Evolutionary conservation across 92 coral and sea anemone species (phyloP), one percentile per base, ranked within the genome.

Genomic region (Meandrina meandrites): DNA sequence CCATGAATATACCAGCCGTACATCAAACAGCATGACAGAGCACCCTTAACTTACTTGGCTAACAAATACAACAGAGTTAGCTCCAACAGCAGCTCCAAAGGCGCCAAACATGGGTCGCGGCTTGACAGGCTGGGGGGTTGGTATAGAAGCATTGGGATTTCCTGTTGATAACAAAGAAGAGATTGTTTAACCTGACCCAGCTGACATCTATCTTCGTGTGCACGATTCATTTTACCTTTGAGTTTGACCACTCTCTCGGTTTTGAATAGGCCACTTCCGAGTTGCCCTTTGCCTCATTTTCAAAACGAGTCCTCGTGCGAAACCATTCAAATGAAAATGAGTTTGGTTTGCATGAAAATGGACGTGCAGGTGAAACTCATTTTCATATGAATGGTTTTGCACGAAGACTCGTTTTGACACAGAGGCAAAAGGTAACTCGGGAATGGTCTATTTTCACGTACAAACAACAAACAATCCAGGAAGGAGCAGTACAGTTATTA

Each of bases 61-160:
- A n/a, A 92, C 90, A 75, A 92, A 92, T 31, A 92, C 84, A 60
- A 92, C 83, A 27, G 94, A 92, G 84, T 92, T 92, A 2, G 82
- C 56, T 40, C 94, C 94, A 74, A 92, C 89, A 57, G 94, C 85
- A 86, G 69, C 87, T 22, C 94, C 94, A 79, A 92, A 92, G 31
- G 94, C 94, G 11, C 94, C 94, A 81, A 92, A 92, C 94, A 92
- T 92, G 15, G 94, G 94, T 28, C 94, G 88, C 53, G 86, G 93
- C 72, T 84, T 90, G 62, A 92, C 94, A 17, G 94, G 94, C 66
- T 92, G 90, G 0, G 94, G 94, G 16, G 94, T 92, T 30, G 94
- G 92, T 62, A 92, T 92, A n/a, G 94, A 92, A 21, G 94, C 93
- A 51, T 92, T 92, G 30, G 94, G 94, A 81, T 92, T 92, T 9